A percentile compares a stretch with the other conserved stretches of the same genome.
phyloP scores from a whole-genome alignment of 2,113 vertebrate species.

The Bufo bufo region DNA sequence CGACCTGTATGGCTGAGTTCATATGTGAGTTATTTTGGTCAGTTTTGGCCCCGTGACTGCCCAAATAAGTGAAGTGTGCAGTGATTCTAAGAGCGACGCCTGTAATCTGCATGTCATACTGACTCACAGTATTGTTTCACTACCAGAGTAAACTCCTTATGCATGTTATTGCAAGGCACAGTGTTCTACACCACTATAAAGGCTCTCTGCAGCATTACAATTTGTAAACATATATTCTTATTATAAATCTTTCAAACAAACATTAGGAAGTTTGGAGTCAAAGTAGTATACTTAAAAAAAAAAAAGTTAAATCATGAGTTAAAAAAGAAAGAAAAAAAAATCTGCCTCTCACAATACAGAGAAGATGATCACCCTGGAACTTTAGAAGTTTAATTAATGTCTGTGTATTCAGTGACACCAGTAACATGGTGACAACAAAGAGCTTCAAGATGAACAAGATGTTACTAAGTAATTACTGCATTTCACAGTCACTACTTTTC shows the following conservation, averaged over 20 bases:
- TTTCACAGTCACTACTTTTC: constrained; percentile 46
- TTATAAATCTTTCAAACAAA: not conserved
- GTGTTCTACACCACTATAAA: too few species aligned
- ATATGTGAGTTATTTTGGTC: too few species aligned
- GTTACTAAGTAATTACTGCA: constrained; percentile 53
- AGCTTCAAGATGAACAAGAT: constrained; percentile 42
- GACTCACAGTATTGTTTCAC: too few species aligned
- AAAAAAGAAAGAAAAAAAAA: not conserved
- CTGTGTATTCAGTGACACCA: constrained; percentile 44
- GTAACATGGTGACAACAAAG: constrained; percentile 38
- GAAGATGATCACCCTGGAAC: constrained; percentile 1
- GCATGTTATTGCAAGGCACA: too few species aligned
- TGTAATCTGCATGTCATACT: too few species aligned
- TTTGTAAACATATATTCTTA: too few species aligned
- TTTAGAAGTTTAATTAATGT: constrained; percentile 46
- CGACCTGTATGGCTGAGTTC: too few species aligned
- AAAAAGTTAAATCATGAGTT: not conserved
- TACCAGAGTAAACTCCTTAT: too few species aligned
- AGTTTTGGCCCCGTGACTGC: too few species aligned
- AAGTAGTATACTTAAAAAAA: not conserved
- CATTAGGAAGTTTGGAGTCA: not conserved
- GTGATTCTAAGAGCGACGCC: too few species aligned
- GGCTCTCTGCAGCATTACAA: too few species aligned
- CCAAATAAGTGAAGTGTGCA: too few species aligned
- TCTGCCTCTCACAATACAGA: not conserved